Base-by-base conservation (phyloP, 2,797 vertebrate genomes). In the Oceanodroma leucorhoa region DNA sequence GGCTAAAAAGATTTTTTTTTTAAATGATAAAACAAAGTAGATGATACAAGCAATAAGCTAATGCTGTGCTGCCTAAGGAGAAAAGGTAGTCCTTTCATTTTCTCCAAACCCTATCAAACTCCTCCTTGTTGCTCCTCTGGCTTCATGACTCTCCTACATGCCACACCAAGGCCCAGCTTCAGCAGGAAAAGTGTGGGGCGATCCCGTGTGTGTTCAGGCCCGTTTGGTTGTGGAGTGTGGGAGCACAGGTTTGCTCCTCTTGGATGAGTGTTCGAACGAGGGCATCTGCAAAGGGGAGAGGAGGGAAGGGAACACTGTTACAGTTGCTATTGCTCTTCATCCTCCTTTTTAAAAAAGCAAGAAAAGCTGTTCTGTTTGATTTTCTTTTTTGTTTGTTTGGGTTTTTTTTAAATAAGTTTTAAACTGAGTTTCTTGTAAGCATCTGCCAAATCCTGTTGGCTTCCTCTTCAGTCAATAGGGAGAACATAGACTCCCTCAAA, bases 141-240 rank as follows among this genome's bases (percentile, higher is more conserved):
- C 29, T 57, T 84, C 5, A 1, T 50, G 61, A 21, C n/a, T 22
- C 5, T 40, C 17, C 58, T 10, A 3, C 5, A 3, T 67, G 43
- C 60, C 36, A 13, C 9, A 10, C 38, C 43, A 20, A 40, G 36
- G 34, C 34, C 15, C 32, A 30, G 14, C 29, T 51, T 45, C 53
- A 64, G 32, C 26, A n/a, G 41, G 7, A 51, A 32, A 48, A 38
- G 14, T 0, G 2, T 67, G 58, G 30, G 40, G 61, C 72, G 65
- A 8, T 82, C 36, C 41, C 1, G 0, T 5, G 13, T 8, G 3
- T 3, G 1, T 18, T 62, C 17, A 21, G 64, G 9, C 24, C 14
- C 12, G 0, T 41, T 41, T 1, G 9, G 11, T 11, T 64, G n/a
- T 9, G 3, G 38, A 46, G 51, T 0, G 0, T 30, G 21, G 30